Base-by-base conservation (phyloP, 2,113 vertebrate genomes). In the Quiscalus mexicanus region DNA sequence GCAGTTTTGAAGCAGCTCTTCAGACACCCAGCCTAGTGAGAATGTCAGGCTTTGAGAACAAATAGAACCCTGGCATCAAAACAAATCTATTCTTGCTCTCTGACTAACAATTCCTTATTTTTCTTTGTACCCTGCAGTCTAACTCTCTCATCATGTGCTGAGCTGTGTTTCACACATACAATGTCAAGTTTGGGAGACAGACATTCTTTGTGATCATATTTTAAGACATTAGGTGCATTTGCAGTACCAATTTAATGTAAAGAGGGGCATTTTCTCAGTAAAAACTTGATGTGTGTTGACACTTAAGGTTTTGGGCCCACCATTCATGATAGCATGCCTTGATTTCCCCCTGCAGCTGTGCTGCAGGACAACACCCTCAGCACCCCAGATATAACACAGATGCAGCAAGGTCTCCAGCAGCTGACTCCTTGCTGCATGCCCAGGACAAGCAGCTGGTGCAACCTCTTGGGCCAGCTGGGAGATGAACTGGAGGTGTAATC, bases 361-460 rank as follows among this genome's bases (percentile, higher is more conserved):
- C 45, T n/a, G 39, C 41, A 49, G 9, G 12, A 64, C 5, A 47
- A 45, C 39, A 9, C 60, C 47, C 53, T 35, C 53, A 69, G 44
- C 31, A 52, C 6, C 19, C 22, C 50, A 53, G 27, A 41, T 22
- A 11, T 0, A 67, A 23, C 0, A 1, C 0, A 65, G 50, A 69
- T 33, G 6, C 49, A 60, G 7, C 49, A 62, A 69, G 24, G 33
- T 56, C 15, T 24, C 41, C 59, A 87, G 85, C 53, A 84, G 53
- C 1, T 62, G 41, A 56, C 12, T 41, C 49, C 17, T 27, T n/a
- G 24, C 31, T 59, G 65, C 11, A 9, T 2, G 41, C 8, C 39
- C n/a, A 76, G 42, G 39, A 55, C 11, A 20, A 20, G 67, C 62
- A 86, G 47, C 21, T 78, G 56, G 6, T 53, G 28, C 70, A 82